Evolutionary conservation across 2,888 invertebrate species (phyloP), one percentile per base, ranked within the genome.

Genomic region (Cecidostiba fungosa): DNA sequence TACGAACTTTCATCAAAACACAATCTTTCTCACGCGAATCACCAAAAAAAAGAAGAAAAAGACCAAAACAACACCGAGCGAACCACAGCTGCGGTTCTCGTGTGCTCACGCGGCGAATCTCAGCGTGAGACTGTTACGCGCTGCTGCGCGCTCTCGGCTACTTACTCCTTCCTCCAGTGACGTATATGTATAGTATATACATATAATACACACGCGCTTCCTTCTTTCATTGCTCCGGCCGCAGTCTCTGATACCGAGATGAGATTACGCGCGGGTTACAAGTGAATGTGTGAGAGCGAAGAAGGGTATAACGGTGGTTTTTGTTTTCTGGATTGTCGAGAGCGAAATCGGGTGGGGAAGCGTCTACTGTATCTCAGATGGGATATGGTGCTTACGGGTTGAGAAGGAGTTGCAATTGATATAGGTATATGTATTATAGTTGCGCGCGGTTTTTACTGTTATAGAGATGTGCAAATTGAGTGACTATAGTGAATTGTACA

Each of bases 121-220:
- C 72, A 66, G 79, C 79, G 76, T 77, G 83, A 79, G 76, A 86
- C 86, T 86, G 83, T 86, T 77, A 78, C 86, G 83, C 86, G 83
- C 83, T 59, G 80, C 32, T 74, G 19, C 26, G 6, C 66, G 16
- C 72, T 73, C 66, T 12, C 73, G 26, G 73, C 47, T 50, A 0
- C 32, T 5, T 50, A 19, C 39, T 76, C 76, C 14, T 66, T 43
- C 62, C 83, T 78, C 66, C 43, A 72, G 39, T 43, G 77, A 82
- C 72, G 39, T 66, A 50, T n/a, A 54, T n/a, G 16, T 12, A 66
- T 66, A 66, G 54, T 29, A 26, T 29, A 29, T 12, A 66, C 14
- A 54, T 54, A 54, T 54, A 19, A 19, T 50, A 39, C 16, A 8
- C 12, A 26, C 59, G 59, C 23, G 59, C 59, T 62, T 62, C 23